A percentile compares a stretch with the other conserved stretches of the same genome.
Conservation (phyloP, 1,140 invertebrate genomes). For the Argopecten irradians region DNA sequence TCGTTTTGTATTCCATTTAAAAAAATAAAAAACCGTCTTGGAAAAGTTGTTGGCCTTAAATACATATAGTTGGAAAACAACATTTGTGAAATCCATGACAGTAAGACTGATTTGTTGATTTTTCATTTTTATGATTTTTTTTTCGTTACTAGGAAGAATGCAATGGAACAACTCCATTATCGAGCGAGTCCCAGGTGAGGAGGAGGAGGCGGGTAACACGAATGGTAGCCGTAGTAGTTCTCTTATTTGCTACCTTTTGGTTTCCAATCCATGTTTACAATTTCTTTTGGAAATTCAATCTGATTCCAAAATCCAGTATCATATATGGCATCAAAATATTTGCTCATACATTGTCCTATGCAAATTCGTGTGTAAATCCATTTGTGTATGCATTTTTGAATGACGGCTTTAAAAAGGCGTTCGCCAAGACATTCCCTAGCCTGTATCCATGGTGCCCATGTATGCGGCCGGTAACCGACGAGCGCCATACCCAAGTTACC, state of each 20-base stretch:
- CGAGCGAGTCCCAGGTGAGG: constrained; percentile 51
- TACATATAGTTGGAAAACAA: background rate
- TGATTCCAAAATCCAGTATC: constrained; percentile 76
- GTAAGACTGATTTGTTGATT: background rate
- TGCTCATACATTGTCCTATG: constrained; percentile 93
- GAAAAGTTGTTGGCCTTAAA: background rate
- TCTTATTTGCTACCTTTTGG: constrained; percentile 97
- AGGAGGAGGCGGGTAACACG: constrained; percentile 89
- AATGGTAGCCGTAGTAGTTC: constrained; percentile 94
- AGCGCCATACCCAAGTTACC: constrained; percentile 37
- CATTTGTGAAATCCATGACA: background rate
- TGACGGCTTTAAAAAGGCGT: constrained; percentile 90
- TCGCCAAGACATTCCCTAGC: constrained; percentile 74
- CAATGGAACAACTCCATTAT: constrained; percentile 28
- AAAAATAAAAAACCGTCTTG: background rate
- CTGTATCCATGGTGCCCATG: constrained; percentile 50
- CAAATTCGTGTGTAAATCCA: constrained; percentile 95
- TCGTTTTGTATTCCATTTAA: too few species aligned
- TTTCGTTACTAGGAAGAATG: constrained; percentile 29
- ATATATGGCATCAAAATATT: constrained; percentile 88
- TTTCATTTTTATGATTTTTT: constrained; percentile 14
- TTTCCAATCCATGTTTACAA: constrained; percentile 89
- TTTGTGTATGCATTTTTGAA: constrained; percentile 95
- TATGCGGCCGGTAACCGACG: constrained; percentile 27
- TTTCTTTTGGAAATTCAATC: constrained; percentile 55